Conservation (phyloP, 2,888 invertebrate genomes). For the Caenorhabditis afra region DNA sequence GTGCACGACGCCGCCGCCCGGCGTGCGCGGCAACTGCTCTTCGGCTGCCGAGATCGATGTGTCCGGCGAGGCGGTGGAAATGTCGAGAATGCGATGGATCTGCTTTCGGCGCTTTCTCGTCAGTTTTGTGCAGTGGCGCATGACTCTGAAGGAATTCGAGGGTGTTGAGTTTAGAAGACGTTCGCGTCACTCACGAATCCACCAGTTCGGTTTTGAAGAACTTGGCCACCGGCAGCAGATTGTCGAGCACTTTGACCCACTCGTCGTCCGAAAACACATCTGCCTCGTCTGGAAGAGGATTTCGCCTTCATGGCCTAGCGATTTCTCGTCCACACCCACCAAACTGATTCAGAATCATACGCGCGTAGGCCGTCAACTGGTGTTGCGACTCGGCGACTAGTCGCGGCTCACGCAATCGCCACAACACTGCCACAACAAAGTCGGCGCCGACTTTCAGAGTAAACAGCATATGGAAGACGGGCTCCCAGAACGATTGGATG, state of each 20-base stretch:
- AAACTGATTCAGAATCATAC: slow-evolving; percentile 33
- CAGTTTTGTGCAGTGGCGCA: slow-evolving; percentile 29
- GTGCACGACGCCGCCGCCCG: not conserved
- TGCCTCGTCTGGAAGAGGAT: slow-evolving; percentile 14
- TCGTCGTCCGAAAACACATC: slow-evolving; percentile 27
- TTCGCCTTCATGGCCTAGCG: no score
- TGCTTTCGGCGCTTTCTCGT: slow-evolving; percentile 42
- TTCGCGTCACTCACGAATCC: slow-evolving; percentile 22
- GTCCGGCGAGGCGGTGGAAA: slow-evolving; percentile 4
- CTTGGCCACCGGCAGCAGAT: slow-evolving; percentile 28
- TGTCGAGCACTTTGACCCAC: slow-evolving; percentile 37
- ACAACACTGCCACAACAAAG: slow-evolving; percentile 21
- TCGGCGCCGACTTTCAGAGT: slow-evolving; percentile 39
- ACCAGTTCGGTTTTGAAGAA: slow-evolving; percentile 24
- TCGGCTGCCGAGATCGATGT: not conserved
- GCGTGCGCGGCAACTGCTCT: not conserved
- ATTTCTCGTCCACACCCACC: not conserved
- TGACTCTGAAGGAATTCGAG: slow-evolving; percentile 38
- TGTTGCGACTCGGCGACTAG: not conserved
- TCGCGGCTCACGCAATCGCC: slow-evolving; percentile 22
- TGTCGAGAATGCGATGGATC: slow-evolving; percentile 37
- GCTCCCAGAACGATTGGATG: slow-evolving; percentile 45
- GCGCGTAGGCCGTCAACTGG: slow-evolving; percentile 30
- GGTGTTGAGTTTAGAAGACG: not conserved
- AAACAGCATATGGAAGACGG: slow-evolving; percentile 43